Conservation (phyloP, 2,888 invertebrate species). For the Meliscaeva auricollis region DNA sequence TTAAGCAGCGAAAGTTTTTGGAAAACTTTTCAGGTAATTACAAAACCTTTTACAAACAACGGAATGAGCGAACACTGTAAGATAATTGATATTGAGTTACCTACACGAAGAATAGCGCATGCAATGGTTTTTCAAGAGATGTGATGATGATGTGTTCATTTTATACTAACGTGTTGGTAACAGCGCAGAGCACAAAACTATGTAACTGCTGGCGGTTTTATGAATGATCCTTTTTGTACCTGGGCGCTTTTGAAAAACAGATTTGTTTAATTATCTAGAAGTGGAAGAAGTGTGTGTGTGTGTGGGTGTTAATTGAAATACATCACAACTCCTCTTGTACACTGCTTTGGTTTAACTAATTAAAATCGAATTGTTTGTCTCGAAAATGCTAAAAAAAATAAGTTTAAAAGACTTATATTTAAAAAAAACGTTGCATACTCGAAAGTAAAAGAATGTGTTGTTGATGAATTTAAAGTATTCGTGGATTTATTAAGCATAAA, state of each 20-base stretch:
- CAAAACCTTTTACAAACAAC: conserved; percentile 58
- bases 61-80: conserved; percentile 51
- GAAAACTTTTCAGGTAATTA: conserved; percentile 70
- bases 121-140: conserved; percentile 36
- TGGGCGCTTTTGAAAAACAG: conserved; percentile 35
- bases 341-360: not conserved
- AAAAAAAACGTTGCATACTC: too few species aligned
- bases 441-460: too few species aligned
- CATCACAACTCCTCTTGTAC: not conserved
- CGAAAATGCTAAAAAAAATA: too few species aligned
- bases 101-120: conserved; percentile 45
- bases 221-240: conserved; percentile 36
- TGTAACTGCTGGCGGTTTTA: conserved; percentile 28
- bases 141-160: conserved; percentile 49
- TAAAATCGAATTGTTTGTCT: not conserved
- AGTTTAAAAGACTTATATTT: too few species aligned
- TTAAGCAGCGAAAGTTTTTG: conserved; percentile 61
- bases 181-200: not conserved
- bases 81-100: conserved; percentile 69
- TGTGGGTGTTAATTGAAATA: conserved; percentile 20
- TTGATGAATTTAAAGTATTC: too few species aligned
- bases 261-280: conserved; percentile 38
- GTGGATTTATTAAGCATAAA: too few species aligned
- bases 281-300: not conserved
- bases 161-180: not conserved